Evolutionary conservation across 2,113 vertebrate genomes (phyloP), one percentile per base, ranked within the genome.

Genomic region (Macrotus californicus): DNA sequence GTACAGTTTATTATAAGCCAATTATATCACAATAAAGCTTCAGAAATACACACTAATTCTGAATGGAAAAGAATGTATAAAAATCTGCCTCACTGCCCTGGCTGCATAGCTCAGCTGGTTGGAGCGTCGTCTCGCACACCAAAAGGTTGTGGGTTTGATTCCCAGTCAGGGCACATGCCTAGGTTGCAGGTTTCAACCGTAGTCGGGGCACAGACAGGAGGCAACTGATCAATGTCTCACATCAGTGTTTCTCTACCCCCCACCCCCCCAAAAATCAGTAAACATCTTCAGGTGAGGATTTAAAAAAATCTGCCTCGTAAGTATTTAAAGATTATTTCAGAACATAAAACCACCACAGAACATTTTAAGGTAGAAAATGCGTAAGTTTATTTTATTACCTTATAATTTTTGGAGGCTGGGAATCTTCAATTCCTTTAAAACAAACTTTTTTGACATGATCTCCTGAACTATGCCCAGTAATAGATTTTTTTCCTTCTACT

Each of bases 401-500:
- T 75, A 73, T 0, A 39, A 95, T 93, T 96, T 98, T 99, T 79
- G 98, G 98, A 79, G 95, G 36, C 64, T 98, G 98, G n/a, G 96
- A 97, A 96, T 97, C 96, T 85, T 99, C 98, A 43, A 80, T 83
- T 97, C 97, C 98, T 98, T 98, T 99, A 97, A 98, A 98, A 5
- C 97, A 98, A 97, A 97, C 97, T 97, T 98, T 99, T 98, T 98
- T 99, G 83, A 97, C 81, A 96, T 94, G 91, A 94, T 97, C 90
- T 88, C 96, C 95, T 24, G 97, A 94, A 36, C 96, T 97, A 76
- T 81, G 96, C 90, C 80, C 97, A 16, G 76, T 97, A 91, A 98
- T 36, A 87, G 87, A 90, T 91, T 98, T 99, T 97, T 99, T 98
- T 97, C 99, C 99, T 97, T 99, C 99, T 73, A 98, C 97, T 94